Conservation (phyloP, 2,888 invertebrate genomes). For the Ichneumoninae sp. region DNA sequence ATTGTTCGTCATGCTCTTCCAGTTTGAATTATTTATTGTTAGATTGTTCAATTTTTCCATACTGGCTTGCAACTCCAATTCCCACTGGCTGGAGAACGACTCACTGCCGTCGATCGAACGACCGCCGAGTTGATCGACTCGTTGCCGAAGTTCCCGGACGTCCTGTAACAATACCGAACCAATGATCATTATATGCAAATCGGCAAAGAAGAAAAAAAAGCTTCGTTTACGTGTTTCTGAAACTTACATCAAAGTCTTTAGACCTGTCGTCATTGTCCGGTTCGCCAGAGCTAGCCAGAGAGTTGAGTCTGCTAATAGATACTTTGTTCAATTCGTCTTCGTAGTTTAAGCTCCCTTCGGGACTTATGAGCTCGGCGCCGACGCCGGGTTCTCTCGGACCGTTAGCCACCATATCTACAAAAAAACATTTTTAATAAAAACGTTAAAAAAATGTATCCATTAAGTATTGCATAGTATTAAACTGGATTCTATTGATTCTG, state of each 20-base stretch:
- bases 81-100: conserved; percentile 90
- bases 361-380: conserved; percentile 86
- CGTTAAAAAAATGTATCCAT: background rate
- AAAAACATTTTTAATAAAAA: background rate
- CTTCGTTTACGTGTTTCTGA: background rate
- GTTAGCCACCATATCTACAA: conserved; percentile 82
- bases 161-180: conserved; percentile 77
- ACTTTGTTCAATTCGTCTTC: conserved; percentile 77
- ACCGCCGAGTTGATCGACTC: conserved; percentile 90
- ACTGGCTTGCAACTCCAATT: conserved; percentile 90
- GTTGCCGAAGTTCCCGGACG: conserved; percentile 88
- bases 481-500: too few relatives aligned
- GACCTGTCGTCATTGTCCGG: conserved; percentile 74
- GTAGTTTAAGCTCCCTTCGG: conserved; percentile 79
- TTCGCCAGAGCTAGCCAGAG: conserved; percentile 76
- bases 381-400: conserved; percentile 88
- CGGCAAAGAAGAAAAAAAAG: background rate
- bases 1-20: conserved; percentile 28
- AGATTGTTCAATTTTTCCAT: conserved; percentile 91
- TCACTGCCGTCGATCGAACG: conserved; percentile 91
- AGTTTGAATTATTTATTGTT: conserved; percentile 69
- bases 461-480: background rate
- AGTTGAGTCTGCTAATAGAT: conserved; percentile 75
- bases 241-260: conserved; percentile 79
- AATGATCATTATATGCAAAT: background rate